phyloP scores from a whole-genome alignment of 2,888 invertebrate genomes.

The Hypsopygia costalis region DNA sequence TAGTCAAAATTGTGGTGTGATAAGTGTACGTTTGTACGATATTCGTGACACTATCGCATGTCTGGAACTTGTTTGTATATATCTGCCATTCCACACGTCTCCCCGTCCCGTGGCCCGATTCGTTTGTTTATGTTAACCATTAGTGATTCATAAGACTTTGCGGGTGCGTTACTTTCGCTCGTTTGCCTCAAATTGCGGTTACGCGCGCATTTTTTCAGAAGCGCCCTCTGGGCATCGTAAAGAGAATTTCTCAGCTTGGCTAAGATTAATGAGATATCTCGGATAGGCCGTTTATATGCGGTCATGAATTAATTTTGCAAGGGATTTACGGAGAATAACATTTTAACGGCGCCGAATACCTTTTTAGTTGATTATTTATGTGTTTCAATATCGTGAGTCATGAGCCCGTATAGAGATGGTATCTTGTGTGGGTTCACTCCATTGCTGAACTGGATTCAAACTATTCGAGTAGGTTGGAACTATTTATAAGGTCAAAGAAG shows the following conservation, averaged over 20 bases:
- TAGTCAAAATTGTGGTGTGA: background rate
- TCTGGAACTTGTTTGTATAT: conserved; percentile 6
- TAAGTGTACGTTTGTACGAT: background rate
- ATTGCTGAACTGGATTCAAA: background rate
- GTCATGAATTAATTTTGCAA: conserved; percentile 39
- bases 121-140: conserved; percentile 22
- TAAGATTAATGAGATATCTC: conserved; percentile 42
- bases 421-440: background rate
- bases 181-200: conserved; percentile 29
- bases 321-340: conserved; percentile 21
- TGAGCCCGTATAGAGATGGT: background rate
- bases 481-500: background rate
- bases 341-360: conserved; percentile 6
- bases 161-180: conserved; percentile 18
- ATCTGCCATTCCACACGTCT: background rate
- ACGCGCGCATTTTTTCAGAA: conserved; percentile 30
- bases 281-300: conserved; percentile 33
- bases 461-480: background rate
- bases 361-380: conserved; percentile 7
- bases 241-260: conserved; percentile 34
- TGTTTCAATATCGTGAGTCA: conserved; percentile 1
- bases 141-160: conserved; percentile 26
- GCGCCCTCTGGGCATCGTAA: conserved; percentile 36
- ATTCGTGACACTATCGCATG: conserved; percentile 4
- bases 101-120: background rate